Evolutionary conservation across 2,888 invertebrate genomes (phyloP).

Genomic region (Hyppa rectilinea): DNA sequence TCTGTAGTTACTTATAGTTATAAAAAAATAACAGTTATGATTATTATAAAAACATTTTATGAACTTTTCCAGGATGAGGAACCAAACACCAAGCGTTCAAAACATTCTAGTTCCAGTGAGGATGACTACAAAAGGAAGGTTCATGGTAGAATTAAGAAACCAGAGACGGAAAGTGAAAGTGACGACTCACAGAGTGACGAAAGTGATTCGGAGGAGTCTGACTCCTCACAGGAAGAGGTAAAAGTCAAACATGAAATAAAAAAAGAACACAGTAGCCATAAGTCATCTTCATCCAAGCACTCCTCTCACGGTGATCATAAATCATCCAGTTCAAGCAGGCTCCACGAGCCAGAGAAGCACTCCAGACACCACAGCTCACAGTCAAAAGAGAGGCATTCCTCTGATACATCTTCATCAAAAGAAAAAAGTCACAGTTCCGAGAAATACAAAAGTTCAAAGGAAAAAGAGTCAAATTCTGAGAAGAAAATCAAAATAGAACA

Average conservation of each 20-base stretch:
- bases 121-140: constrained; percentile 74
- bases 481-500: constrained; percentile 76
- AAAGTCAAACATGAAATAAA: constrained; percentile 77
- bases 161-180: constrained; percentile 71
- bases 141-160: constrained; percentile 70
- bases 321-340: constrained; percentile 72
- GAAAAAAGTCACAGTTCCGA: constrained; percentile 77
- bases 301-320: constrained; percentile 73
- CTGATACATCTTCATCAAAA: constrained; percentile 74
- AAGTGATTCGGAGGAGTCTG: constrained; percentile 76
- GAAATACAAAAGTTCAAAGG: constrained; percentile 76
- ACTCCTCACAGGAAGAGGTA: constrained; percentile 79
- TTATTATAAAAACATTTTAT: neutral
- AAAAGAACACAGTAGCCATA: constrained; percentile 75
- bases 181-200: constrained; percentile 65
- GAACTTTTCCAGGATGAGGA: constrained; percentile 81
- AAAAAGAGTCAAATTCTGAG: constrained; percentile 74
- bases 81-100: constrained; percentile 77
- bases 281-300: constrained; percentile 73
- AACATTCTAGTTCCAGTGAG: constrained; percentile 77
- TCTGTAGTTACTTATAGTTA: too few species aligned
- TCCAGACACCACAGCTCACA: constrained; percentile 73
- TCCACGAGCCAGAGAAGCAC: constrained; percentile 70
- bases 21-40: neutral
- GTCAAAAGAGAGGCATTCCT: constrained; percentile 70